phyloP scores from a whole-genome alignment of 2,888 invertebrate species.

The Drosophila merina region DNA sequence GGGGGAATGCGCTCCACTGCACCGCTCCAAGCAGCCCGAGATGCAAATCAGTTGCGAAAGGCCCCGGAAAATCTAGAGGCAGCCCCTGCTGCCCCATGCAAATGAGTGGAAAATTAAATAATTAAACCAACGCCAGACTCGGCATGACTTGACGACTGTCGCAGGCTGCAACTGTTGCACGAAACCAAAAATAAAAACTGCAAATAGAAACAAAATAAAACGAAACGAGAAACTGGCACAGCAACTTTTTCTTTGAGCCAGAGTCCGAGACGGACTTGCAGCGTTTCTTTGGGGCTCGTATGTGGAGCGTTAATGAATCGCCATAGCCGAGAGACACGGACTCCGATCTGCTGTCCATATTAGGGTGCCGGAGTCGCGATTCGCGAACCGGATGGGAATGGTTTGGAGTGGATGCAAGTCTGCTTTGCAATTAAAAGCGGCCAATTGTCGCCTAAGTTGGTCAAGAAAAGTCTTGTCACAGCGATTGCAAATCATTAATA shows the following conservation, averaged over 20 bases:
- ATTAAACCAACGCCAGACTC: constrained; percentile 63
- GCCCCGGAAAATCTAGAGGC: constrained; percentile 19
- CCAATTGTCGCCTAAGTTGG: constrained; percentile 68
- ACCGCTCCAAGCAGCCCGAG: constrained; percentile 54
- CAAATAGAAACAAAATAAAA: constrained; percentile 64
- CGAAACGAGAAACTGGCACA: constrained; percentile 74
- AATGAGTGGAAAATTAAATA: constrained; percentile 78
- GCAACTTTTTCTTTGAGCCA: constrained; percentile 73
- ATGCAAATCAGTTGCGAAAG: constrained; percentile 68
- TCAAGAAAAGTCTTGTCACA: constrained; percentile 61
- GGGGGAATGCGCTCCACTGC: constrained; percentile 43
- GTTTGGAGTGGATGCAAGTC: constrained; percentile 54
- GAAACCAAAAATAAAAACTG: neutral
- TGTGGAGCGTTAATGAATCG: constrained; percentile 77
- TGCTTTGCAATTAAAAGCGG: constrained; percentile 67
- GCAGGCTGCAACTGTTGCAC: constrained; percentile 39
- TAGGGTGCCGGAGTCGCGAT: constrained; percentile 27
- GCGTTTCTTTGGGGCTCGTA: constrained; percentile 36
- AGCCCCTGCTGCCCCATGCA: constrained; percentile 51
- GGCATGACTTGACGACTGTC: constrained; percentile 35
- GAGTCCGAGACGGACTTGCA: constrained; percentile 61
- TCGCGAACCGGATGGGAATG: constrained; percentile 75
- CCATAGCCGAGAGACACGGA: constrained; percentile 53
- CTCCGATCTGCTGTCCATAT: constrained; percentile 25
- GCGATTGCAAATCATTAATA: constrained; percentile 68